Evolutionary conservation across 64 coral and sea anemone genomes (phyloP).

Genomic region (Pocillopora damicornis): DNA sequence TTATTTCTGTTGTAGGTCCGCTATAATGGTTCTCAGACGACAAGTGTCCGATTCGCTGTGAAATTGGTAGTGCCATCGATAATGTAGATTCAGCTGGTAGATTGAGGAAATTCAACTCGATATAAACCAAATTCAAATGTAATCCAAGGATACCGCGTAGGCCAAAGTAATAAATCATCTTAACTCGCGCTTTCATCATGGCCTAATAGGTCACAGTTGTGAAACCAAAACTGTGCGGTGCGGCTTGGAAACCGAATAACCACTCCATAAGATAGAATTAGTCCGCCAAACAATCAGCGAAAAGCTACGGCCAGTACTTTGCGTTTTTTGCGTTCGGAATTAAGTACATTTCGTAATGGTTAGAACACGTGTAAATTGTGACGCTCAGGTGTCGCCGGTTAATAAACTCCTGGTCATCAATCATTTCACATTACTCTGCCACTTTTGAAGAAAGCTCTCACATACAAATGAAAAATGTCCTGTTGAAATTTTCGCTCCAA

Average conservation of each 20-base stretch:
- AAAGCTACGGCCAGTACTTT: neutral
- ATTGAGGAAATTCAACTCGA: constrained; percentile 11
- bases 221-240: neutral
- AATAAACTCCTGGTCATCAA: constrained; percentile 25
- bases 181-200: constrained; percentile 30
- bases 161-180: constrained; percentile 45
- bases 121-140: neutral
- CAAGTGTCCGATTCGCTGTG: no score
- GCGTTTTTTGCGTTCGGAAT: neutral
- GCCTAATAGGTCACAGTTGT: constrained; percentile 27
- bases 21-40: neutral
- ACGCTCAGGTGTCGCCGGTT: constrained; percentile 7
- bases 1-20: neutral
- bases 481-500: constrained; percentile 23
- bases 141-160: constrained; percentile 4
- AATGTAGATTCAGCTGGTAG: neutral
- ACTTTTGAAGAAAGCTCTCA: constrained; percentile 36
- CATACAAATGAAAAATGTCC: constrained; percentile 36
- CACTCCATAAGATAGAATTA: neutral
- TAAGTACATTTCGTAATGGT: neutral
- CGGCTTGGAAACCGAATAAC: neutral
- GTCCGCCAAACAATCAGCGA: neutral
- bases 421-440: constrained; percentile 31
- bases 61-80: neutral
- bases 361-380: neutral